A percentile compares a stretch with the other conserved stretches of the same genome.
Conservation (phyloP, 2,113 vertebrate species). For the Tetraodon nigroviridis region DNA sequence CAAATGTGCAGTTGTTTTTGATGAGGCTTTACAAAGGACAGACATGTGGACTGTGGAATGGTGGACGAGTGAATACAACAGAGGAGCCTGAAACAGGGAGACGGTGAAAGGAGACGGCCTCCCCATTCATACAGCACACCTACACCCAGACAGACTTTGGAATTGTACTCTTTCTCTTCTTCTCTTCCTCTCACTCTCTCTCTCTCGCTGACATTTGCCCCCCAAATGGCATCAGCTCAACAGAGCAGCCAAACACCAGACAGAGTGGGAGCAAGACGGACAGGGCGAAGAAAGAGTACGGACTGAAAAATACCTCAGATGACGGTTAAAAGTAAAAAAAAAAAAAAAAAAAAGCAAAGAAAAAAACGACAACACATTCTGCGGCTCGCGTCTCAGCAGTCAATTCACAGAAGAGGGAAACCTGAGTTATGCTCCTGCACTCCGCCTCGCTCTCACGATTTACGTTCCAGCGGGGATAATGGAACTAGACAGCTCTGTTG, state of each 20-base stretch:
- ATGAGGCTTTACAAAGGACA: too few relatives aligned
- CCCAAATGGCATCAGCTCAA: conserved; percentile 55
- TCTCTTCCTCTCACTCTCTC: not conserved
- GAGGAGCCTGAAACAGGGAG: conserved; percentile 44
- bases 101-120: conserved; percentile 26
- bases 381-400: conserved; percentile 53
- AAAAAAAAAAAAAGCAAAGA: too few relatives aligned
- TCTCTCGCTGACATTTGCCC: conserved; percentile 60
- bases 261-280: conserved; percentile 30
- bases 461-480: conserved; percentile 67
- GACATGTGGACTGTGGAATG: too few relatives aligned
- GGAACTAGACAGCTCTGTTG: conserved; percentile 59
- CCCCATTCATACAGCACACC: not conserved
- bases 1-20: too few relatives aligned
- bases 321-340: too few relatives aligned
- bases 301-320: too few relatives aligned
- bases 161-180: not conserved
- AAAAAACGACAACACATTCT: conserved; percentile 18
- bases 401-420: conserved; percentile 47
- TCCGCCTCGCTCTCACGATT: conserved; percentile 64
- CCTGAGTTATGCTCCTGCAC: conserved; percentile 65
- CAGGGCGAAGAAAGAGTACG: conserved; percentile 5
- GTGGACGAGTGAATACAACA: not conserved
- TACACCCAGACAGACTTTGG: conserved; percentile 16
- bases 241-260: conserved; percentile 37